A percentile compares a stretch with the other conserved stretches of the same genome.
Evolutionary conservation across 92 coral and sea anemone genomes (phyloP).

Genomic region (Palythoa grandis): DNA sequence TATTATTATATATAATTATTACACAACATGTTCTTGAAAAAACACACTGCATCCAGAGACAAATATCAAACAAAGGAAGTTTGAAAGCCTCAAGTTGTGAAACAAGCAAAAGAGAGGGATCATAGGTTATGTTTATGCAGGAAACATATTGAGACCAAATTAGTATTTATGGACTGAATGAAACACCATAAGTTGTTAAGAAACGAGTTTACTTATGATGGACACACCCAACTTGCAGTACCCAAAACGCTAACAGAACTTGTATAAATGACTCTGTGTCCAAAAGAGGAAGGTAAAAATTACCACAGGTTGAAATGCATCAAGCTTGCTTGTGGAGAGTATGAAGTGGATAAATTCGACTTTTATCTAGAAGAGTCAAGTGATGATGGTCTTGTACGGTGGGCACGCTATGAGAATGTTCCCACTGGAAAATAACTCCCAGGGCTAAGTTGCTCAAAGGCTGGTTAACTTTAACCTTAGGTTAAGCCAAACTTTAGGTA

Average conservation of each 20-base stretch:
- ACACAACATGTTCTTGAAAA: neutral
- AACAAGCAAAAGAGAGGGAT: neutral
- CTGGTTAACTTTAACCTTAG: too few relatives aligned
- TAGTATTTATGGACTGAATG: neutral
- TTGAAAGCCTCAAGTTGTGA: neutral
- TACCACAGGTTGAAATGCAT: conserved; percentile 24
- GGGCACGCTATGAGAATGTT: conserved; percentile 5
- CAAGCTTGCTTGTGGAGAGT: conserved; percentile 20
- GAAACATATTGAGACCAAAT: neutral
- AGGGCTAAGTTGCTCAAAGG: too few relatives aligned
- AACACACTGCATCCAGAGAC: neutral
- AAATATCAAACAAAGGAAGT: neutral
- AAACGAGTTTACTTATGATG: neutral
- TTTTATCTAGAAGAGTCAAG: neutral
- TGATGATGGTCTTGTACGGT: neutral
- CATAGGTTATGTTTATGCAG: neutral
- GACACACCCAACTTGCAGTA: neutral
- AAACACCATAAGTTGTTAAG: neutral
- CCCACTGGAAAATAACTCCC: neutral
- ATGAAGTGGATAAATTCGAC: conserved; percentile 12
- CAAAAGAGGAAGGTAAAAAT: conserved; percentile 4
- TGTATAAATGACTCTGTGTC: conserved; percentile 39
- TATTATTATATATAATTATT: too few relatives aligned
- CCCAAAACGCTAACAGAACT: conserved; percentile 28
- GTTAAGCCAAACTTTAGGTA: too few relatives aligned